Conservation (phyloP, 1,140 invertebrate genomes). For the Babylonia areolata region DNA sequence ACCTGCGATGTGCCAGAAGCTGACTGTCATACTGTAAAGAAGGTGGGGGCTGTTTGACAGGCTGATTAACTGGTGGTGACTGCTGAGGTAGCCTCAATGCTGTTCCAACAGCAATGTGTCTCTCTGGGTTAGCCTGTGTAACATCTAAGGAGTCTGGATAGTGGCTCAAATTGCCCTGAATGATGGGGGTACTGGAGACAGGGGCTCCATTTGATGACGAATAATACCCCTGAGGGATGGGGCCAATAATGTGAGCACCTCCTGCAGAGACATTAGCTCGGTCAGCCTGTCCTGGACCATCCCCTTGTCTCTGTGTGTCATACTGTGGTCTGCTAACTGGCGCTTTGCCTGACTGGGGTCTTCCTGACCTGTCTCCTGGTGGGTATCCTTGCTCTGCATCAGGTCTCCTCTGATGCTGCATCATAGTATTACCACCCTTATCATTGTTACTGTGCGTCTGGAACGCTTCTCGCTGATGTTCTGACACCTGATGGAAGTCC, state of each 20-base stretch:
- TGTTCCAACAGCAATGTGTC: not conserved
- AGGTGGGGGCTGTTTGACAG: constrained; percentile 5
- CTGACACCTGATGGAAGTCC: not conserved
- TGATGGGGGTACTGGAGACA: not conserved
- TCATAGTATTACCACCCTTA: not conserved
- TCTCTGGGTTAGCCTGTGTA: not conserved
- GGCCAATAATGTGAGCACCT: not conserved
- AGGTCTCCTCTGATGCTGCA: not conserved
- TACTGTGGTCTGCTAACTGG: not conserved
- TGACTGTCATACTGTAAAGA: constrained; percentile 9
- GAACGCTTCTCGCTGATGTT: not conserved
- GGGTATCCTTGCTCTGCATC: no score
- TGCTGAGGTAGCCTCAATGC: constrained; percentile 11
- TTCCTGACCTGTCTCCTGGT: not conserved
- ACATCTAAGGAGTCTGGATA: not conserved
- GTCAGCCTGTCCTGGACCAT: not conserved
- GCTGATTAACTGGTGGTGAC: constrained; percentile 38
- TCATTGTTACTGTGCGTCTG: not conserved
- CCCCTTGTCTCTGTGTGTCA: not conserved
- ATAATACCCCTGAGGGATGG: constrained; percentile 26
- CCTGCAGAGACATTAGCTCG: not conserved
- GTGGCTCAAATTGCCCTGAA: constrained; percentile 15
- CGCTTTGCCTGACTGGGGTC: not conserved
- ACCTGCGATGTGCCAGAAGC: constrained; percentile 29
- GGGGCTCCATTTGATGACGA: not conserved